A percentile compares a stretch with the other conserved stretches of the same genome.
Evolutionary conservation across 2,797 vertebrate genomes (phyloP).

Genomic region (Chaetophractus vellerosus): DNA sequence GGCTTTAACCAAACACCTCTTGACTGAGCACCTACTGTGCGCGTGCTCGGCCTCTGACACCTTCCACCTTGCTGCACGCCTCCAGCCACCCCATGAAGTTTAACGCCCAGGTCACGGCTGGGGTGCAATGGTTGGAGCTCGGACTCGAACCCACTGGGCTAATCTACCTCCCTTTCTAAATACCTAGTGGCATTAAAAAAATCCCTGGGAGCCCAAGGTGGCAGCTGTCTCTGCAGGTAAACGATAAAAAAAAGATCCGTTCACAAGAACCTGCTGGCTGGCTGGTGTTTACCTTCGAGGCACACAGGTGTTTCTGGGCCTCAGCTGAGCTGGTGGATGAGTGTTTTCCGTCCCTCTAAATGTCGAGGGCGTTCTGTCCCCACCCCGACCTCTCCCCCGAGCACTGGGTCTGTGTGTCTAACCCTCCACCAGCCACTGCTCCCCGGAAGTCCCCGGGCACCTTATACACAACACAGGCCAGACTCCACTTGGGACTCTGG

Average conservation of each 20-base stretch:
- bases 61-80: background rate
- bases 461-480: background rate
- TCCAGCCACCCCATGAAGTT: background rate
- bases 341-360: background rate
- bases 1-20: background rate
- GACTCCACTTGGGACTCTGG: background rate
- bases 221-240: background rate
- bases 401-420: rapidly evolving
- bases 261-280: rapidly evolving
- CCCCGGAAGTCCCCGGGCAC: background rate
- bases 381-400: no score
- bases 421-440: background rate
- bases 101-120: background rate
- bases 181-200: background rate
- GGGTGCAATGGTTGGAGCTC: rapidly evolving
- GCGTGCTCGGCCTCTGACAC: background rate
- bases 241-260: no score
- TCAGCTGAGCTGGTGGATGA: background rate
- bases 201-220: background rate
- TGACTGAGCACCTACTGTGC: background rate
- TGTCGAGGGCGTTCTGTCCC: rapidly evolving
- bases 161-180: background rate
- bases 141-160: background rate
- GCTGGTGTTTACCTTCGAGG: background rate
- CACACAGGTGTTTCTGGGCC: rapidly evolving